Percentiles rank a stretch among this genome's conserved stretches.
Evolutionary conservation across 2,797 vertebrate genomes (phyloP).

Genomic region (Molossus alvarezi): DNA sequence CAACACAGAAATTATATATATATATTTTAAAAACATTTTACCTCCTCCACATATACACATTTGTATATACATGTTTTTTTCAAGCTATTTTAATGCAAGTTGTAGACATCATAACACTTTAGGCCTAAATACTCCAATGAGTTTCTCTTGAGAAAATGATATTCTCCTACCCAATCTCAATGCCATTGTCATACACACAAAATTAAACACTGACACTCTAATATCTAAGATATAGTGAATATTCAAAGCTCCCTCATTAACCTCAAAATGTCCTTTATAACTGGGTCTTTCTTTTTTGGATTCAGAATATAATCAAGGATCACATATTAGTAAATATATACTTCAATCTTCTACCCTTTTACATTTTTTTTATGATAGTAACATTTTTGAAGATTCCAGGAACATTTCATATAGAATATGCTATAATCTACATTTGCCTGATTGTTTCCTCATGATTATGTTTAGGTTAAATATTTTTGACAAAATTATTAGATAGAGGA

Average conservation of each 20-base stretch:
- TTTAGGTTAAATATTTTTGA: background rate
- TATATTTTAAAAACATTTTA: background rate
- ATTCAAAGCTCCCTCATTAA: background rate
- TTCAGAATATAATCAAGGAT: background rate
- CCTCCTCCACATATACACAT: background rate
- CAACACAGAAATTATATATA: background rate
- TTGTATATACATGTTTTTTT: background rate
- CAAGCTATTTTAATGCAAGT: background rate
- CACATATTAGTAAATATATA: background rate
- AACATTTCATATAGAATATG: background rate
- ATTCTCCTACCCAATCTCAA: background rate
- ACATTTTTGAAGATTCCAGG: conserved; percentile 39
- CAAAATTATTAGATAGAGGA: background rate
- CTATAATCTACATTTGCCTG: background rate
- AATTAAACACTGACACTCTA: background rate
- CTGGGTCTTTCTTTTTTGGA: background rate
- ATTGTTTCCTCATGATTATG: background rate
- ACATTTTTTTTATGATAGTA: conserved; percentile 9
- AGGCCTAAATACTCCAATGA: background rate
- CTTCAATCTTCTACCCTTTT: background rate
- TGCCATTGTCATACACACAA: background rate
- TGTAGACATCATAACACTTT: background rate
- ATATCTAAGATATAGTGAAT: background rate
- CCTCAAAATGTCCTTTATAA: background rate
- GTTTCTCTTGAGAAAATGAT: background rate